phyloP scores from a whole-genome alignment of 2,113 vertebrate genomes.

The Nibea coibor region DNA sequence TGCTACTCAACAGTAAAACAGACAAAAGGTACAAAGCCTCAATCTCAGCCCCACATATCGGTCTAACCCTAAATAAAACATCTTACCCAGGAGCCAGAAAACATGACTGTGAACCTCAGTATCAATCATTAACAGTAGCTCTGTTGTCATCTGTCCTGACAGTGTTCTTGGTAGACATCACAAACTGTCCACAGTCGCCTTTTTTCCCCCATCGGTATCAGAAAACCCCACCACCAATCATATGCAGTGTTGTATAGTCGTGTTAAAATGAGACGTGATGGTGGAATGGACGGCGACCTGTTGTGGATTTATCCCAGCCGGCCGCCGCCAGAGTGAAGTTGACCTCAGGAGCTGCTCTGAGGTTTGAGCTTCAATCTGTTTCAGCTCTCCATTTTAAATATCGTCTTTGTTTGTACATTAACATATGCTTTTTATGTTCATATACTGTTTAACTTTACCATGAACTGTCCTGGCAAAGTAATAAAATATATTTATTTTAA shows the following conservation, averaged over 20 bases:
- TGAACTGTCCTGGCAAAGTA: slow-evolving; percentile 98
- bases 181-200: slow-evolving; percentile 38
- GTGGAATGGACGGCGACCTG: not conserved
- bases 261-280: slow-evolving; percentile 58
- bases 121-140: slow-evolving; percentile 55
- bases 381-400: slow-evolving; percentile 89
- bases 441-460: slow-evolving; percentile 98
- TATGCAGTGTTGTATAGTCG: slow-evolving; percentile 71
- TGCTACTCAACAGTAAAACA: too few relatives aligned
- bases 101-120: slow-evolving; percentile 48
- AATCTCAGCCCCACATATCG: slow-evolving; percentile 15
- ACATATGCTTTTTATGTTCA: slow-evolving; percentile 98
- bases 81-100: slow-evolving; percentile 39
- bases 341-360: slow-evolving; percentile 21
- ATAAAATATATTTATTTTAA: slow-evolving; percentile 99
- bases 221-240: slow-evolving; percentile 51
- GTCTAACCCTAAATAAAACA: slow-evolving; percentile 28
- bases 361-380: slow-evolving; percentile 85
- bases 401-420: slow-evolving; percentile 93
- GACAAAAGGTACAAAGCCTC: not conserved
- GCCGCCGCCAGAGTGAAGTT: slow-evolving; percentile 13
- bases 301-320: slow-evolving; percentile 1
- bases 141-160: slow-evolving; percentile 61
- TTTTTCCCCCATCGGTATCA: slow-evolving; percentile 32
- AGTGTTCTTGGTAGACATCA: slow-evolving; percentile 30